phyloP scores from a whole-genome alignment of 2,113 vertebrate species.

The Crotalus viridis region DNA sequence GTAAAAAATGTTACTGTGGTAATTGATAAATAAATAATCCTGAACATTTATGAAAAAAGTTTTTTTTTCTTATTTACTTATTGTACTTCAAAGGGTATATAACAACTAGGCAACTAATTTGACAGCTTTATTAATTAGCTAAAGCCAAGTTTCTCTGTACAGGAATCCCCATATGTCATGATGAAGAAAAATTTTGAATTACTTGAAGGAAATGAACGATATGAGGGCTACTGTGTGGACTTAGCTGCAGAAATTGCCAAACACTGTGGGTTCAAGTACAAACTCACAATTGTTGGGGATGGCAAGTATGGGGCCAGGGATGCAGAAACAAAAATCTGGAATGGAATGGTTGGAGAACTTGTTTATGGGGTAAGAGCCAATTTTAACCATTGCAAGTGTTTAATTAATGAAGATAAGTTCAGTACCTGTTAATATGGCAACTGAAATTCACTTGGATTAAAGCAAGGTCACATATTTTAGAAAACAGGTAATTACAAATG shows the following conservation, averaged over 20 bases:
- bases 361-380: slow-evolving; percentile 92
- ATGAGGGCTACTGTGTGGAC: slow-evolving; percentile 98
- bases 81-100: slow-evolving; percentile 9
- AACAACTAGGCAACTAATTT: not conserved
- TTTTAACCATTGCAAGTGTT: slow-evolving; percentile 32
- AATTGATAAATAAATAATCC: slow-evolving; percentile 28
- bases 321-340: slow-evolving; percentile 99
- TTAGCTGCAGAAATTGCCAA: slow-evolving; percentile 97
- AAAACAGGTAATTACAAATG: not conserved
- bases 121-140: not conserved
- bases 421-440: slow-evolving; percentile 1
- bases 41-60: not conserved
- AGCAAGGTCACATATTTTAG: slow-evolving; percentile 19
- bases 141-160: slow-evolving; percentile 56
- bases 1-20: slow-evolving; percentile 38
- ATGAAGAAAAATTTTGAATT: slow-evolving; percentile 97
- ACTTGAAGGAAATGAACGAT: slow-evolving; percentile 94
- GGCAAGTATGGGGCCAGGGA: slow-evolving; percentile 98
- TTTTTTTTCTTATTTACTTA: not conserved
- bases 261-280: slow-evolving; percentile 98
- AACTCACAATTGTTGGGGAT: slow-evolving; percentile 93
- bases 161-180: slow-evolving; percentile 99
- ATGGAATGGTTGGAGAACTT: slow-evolving; percentile 98
- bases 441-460: not conserved
- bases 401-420: slow-evolving; percentile 5